phyloP scores from a whole-genome alignment of 2,113 vertebrate genomes.

The Stictonetta naevosa region DNA sequence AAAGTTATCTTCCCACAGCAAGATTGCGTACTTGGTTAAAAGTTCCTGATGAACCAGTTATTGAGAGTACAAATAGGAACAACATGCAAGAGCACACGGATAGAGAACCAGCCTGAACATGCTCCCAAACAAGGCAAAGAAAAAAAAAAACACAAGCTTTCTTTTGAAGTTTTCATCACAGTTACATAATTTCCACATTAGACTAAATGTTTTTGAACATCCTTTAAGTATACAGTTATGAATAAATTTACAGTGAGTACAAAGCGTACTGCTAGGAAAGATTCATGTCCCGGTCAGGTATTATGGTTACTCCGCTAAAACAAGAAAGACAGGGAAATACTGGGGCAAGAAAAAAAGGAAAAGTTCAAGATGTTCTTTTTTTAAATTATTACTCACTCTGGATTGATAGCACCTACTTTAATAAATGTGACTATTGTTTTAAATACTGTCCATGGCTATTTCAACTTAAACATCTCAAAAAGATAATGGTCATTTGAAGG shows the following conservation, averaged over 20 bases:
- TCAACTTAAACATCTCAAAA: not conserved
- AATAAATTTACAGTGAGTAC: not conserved
- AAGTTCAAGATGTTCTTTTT: not conserved
- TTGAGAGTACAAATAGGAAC: not conserved
- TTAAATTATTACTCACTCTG: not conserved
- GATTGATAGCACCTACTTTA: not conserved
- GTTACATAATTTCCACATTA: conserved; percentile 26
- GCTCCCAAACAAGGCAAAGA: not conserved
- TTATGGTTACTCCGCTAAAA: not conserved
- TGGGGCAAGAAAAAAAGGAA: not conserved
- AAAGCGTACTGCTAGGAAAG: not conserved
- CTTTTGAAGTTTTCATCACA: conserved; percentile 48
- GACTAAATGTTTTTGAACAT: conserved; percentile 6
- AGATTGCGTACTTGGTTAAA: not conserved
- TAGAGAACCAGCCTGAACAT: not conserved
- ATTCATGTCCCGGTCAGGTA: not conserved
- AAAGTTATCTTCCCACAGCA: not conserved
- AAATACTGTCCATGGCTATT: not conserved
- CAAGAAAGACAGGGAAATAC: not conserved
- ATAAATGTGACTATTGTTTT: not conserved
- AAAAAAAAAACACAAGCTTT: not conserved
- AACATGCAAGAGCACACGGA: not conserved
- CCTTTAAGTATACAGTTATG: not conserved
- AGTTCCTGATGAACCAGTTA: conserved; percentile 43
- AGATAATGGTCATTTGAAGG: not conserved